These are phyloP conservation scores for Rousettus madagascariensis DNA, from an alignment of 2,797 vertebrate species.

Conservation along the genomic window DNA sequence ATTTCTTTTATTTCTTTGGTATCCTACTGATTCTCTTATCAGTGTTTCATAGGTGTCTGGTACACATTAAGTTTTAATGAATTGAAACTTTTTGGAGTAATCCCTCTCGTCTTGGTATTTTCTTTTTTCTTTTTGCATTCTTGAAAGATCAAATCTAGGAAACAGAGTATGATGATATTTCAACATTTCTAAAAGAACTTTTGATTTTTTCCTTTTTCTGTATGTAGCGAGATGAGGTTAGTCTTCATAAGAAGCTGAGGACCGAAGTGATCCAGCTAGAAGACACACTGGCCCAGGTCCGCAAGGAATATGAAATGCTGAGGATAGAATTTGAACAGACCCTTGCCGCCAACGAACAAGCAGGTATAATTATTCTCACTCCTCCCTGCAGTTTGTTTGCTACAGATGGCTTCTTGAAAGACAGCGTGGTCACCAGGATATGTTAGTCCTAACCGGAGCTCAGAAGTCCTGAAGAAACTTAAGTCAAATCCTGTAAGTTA, in stretches of 20 bases:
- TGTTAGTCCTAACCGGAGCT: background rate
- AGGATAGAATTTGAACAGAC: constrained; percentile 99
- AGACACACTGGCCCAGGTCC: constrained; percentile 97
- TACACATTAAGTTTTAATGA: background rate
- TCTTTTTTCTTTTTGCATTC: background rate
- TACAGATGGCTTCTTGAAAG: background rate
- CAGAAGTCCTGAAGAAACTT: background rate
- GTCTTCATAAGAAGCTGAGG: constrained; percentile 96
- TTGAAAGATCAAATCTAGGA: constrained; percentile 32
- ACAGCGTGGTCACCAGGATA: background rate
- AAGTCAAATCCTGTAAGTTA: background rate
- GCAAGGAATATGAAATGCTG: constrained; percentile 99
- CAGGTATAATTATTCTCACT: constrained; percentile 84
- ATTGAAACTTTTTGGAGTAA: background rate
- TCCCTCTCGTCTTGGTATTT: background rate
- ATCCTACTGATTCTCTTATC: background rate
- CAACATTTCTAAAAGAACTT: background rate
- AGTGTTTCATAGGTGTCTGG: background rate
- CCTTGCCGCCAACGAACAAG: constrained; percentile 97
- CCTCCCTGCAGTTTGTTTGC: background rate
- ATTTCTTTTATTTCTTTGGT: constrained; percentile 17
- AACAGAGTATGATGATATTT: background rate
- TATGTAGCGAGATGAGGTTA: constrained; percentile 94
- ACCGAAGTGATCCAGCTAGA: constrained; percentile 98
- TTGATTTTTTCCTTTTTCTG: constrained; percentile 7